Base-by-base conservation (phyloP, 1,140 invertebrate species). In the Sarcophaga bullata region DNA sequence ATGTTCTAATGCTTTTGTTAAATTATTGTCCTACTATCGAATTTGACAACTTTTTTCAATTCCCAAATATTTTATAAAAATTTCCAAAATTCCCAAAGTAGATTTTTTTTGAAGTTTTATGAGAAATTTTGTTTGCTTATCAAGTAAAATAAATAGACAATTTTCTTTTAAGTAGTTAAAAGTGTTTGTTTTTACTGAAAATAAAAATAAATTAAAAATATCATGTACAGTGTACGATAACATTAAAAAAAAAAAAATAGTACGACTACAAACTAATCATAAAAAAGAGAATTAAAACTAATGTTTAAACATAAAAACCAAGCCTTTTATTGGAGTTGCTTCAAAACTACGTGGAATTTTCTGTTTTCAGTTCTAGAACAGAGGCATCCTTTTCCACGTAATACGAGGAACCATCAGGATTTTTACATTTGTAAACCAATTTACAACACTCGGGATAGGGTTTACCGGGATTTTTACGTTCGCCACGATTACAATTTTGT, bases 361-460 rank as follows among this genome's bases (percentile, higher is more conserved):
- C 52, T 46, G 37, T 83, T 17, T 83, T 83, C 68, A 73, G 9
- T 8, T 81, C 62, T n/a, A 62, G 47, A 9, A 48, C 68, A 15
- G 81, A 76, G 15, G 82, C 52, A 72, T 81, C 82, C 17, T 62
- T 73, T 58, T 81, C 82, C 58, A 89, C 89, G 46, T 84, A 89
- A 73, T 85, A 88, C 58, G 88, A 85, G 54, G 83, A 82, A 52
- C 84, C 86, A n/a, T 85, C 84, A 6, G 81, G 47, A 47, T 86
- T 75, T 52, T 88, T 88, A 84, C 88, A 89, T 80, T 89, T 89
- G 83, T 88, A 89, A n/a, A 84, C 83, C 37, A 88, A 78, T 19
- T 86, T 85, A 80, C 88, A 89, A 83, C 88, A 89, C 17, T 89
- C 88, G 10, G 88, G 88, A 54, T 87, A 89, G 17, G 88, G 85